Base-by-base conservation (phyloP, 2,888 invertebrate genomes). In the Drosophila kokeensis region DNA sequence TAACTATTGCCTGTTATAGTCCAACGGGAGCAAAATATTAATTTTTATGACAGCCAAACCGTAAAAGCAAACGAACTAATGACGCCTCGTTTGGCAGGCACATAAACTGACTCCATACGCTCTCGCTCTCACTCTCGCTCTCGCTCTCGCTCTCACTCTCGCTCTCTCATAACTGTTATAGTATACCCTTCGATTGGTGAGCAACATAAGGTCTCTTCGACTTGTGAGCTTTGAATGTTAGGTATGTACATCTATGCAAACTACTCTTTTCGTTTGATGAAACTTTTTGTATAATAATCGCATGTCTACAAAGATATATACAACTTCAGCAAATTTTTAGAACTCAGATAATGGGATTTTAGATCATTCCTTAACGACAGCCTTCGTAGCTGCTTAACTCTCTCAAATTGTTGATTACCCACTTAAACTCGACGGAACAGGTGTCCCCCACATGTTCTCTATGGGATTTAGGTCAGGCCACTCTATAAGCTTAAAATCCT, bases 41-140 rank as follows among this genome's bases (percentile, higher is more conserved):
- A 86, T 86, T 87, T 82, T 82, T 83, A 80, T 66, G 76, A 64
- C 73, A 64, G 73, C 52, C 74, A 62, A 83, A 74, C 77, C 83
- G 65, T 87, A 83, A 85, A 83, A 82, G 61, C 70, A 83, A 82
- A 59, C 70, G 61, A 85, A 85, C 86, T 85, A 87, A 85, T 76
- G 68, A 75, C 55, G 57, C 34, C 6, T 36, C 53, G 68, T 63
- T 73, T 53, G 67, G 60, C 84, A 64, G 65, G 53, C 58, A 64
- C 70, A 79, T 79, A 68, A 82, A 87, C 71, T 58, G 52, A 50
- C 38, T 66, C 6, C 36, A 45, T 13, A 6, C 32, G 4, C 53
- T 30, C 42, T 42, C 21, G 27, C 11, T 11, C 24, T 34, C 15
- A 7, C 6, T 45, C 45, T 4, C 42, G 27, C 10, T 10, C 24